These are phyloP conservation scores for Dryas iulia DNA, from an alignment of 1,140 invertebrate genomes.

Conservation along the genomic window DNA sequence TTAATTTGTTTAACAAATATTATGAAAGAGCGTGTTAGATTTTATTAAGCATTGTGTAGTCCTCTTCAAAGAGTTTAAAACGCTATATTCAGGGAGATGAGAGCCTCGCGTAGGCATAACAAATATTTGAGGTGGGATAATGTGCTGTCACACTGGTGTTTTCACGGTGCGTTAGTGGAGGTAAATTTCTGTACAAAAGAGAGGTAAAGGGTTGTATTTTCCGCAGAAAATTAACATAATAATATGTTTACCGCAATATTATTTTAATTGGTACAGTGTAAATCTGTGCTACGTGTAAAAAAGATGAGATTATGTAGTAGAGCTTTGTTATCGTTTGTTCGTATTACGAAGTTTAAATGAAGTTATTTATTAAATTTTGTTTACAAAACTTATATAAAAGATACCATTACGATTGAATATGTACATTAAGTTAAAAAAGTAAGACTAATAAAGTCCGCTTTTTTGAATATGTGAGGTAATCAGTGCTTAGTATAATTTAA, in stretches of 20 bases:
- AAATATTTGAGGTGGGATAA: constrained; percentile 15
- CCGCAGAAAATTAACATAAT: background rate
- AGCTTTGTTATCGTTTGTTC: too few species aligned
- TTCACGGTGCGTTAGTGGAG: constrained; percentile 5
- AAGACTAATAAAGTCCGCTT: too few species aligned
- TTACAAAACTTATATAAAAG: too few species aligned
- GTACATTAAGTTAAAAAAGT: too few species aligned
- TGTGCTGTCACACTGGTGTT: background rate
- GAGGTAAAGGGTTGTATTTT: background rate
- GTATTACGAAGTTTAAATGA: too few species aligned
- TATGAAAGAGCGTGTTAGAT: background rate
- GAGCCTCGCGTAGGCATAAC: background rate
- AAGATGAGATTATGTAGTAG: too few species aligned
- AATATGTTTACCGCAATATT: background rate
- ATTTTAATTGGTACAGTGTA: background rate
- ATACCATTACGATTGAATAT: too few species aligned
- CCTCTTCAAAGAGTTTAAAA: background rate
- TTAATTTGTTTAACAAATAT: background rate
- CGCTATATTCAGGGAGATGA: background rate
- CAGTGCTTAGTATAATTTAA: too few species aligned
- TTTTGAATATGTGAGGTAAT: too few species aligned
- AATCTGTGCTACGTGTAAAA: too few species aligned
- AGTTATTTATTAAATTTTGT: too few species aligned
- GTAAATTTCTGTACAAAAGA: background rate
- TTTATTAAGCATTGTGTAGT: background rate